These are phyloP conservation scores for Eupithecia tripunctaria DNA, from an alignment of 2,888 invertebrate species.

Conservation along the genomic window DNA sequence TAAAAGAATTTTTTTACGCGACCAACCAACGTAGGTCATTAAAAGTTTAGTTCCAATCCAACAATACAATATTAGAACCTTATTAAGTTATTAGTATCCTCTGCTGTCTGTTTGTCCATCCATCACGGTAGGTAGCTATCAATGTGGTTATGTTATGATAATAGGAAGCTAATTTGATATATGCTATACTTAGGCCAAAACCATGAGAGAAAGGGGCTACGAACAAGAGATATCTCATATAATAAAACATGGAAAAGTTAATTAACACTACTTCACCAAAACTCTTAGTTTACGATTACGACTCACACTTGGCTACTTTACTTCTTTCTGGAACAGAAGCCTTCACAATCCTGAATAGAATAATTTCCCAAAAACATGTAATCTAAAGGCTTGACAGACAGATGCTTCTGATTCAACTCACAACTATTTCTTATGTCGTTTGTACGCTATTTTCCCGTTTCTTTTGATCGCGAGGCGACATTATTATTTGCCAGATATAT, in stretches of 20 bases:
- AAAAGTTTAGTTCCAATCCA: not conserved
- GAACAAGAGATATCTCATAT: not conserved
- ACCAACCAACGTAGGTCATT: no score
- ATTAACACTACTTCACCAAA: not conserved
- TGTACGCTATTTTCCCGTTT: constrained; percentile 12
- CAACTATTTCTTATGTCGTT: constrained; percentile 18
- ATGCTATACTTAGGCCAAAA: not conserved
- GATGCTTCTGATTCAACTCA: not conserved
- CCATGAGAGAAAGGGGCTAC: not conserved
- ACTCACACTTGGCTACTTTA: not conserved
- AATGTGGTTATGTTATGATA: not conserved
- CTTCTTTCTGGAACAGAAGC: not conserved
- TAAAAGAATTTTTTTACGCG: no score
- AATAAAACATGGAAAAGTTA: not conserved
- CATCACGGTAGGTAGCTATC: not conserved
- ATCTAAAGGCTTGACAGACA: not conserved
- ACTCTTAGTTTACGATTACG: not conserved
- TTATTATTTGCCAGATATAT: constrained; percentile 3
- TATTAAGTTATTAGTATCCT: not conserved
- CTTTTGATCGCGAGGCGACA: constrained; percentile 22
- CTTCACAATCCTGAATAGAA: not conserved
- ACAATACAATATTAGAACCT: not conserved
- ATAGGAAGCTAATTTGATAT: not conserved
- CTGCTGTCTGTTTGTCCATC: not conserved
- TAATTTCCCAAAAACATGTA: constrained; percentile 5